Evolutionary conservation across 1,140 invertebrate genomes (phyloP).

Genomic region (Schlechtendalia chinensis): DNA sequence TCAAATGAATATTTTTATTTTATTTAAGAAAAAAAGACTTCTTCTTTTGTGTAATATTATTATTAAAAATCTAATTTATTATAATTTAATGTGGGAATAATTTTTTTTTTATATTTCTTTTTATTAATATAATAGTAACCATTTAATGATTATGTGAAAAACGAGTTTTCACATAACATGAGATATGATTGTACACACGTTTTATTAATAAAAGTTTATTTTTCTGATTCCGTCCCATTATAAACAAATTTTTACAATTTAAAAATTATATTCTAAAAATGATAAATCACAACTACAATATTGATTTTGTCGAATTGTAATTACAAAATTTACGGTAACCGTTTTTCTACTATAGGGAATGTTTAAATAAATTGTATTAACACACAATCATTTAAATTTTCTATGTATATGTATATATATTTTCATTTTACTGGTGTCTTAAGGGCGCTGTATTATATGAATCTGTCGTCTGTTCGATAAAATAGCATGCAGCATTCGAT

Average conservation of each 20-base stretch:
- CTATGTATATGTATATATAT: not conserved
- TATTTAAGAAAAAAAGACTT: no score
- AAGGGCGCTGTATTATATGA: not conserved
- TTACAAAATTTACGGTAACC: no score
- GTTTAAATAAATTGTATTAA: not conserved
- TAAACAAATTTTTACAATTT: not conserved
- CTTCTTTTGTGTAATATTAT: no score
- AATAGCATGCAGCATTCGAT: not conserved
- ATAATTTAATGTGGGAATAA: not conserved
- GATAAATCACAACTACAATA: no score
- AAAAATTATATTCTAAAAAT: constrained; percentile 23
- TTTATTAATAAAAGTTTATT: not conserved
- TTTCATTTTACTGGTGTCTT: not conserved
- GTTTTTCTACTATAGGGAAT: no score
- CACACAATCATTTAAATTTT: not conserved
- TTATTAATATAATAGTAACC: constrained; percentile 4
- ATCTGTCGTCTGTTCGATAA: not conserved
- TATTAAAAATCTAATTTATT: not conserved
- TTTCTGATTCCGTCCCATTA: constrained; percentile 21
- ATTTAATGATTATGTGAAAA: not conserved
- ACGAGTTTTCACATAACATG: not conserved
- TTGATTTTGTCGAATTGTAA: no score
- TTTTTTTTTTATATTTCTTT: not conserved
- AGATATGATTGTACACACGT: not conserved
- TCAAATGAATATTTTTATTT: not conserved